A percentile compares a stretch with the other conserved stretches of the same genome.
Evolutionary conservation across 2,797 vertebrate genomes (phyloP).

Genomic region (Telmatherina bonti): DNA sequence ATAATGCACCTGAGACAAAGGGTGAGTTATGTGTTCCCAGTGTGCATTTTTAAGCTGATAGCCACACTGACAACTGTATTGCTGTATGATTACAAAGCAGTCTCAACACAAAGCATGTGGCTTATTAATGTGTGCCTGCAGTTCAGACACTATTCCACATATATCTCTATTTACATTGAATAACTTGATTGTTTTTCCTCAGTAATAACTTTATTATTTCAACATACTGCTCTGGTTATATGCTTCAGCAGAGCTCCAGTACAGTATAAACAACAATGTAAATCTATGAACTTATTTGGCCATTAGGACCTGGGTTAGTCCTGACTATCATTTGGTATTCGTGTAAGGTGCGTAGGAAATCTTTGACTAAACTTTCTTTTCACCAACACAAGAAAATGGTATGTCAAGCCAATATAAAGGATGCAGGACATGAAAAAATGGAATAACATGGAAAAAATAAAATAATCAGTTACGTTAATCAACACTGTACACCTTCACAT

Average conservation of each 20-base stretch:
- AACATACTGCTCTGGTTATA: slow-evolving; percentile 11
- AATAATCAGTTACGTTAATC: slow-evolving; percentile 23
- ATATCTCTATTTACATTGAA: slow-evolving; percentile 52
- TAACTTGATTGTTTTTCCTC: slow-evolving; percentile 14
- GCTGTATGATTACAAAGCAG: slow-evolving; percentile 33
- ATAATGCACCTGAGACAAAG: slow-evolving; percentile 53
- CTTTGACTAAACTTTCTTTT: slow-evolving; percentile 46
- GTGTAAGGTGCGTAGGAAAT: slow-evolving; percentile 74
- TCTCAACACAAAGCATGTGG: slow-evolving; percentile 8
- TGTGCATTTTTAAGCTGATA: slow-evolving; percentile 19
- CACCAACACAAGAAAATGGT: slow-evolving; percentile 19
- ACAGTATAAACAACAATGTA: slow-evolving; percentile 14
- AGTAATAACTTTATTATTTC: slow-evolving; percentile 23
- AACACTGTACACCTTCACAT: slow-evolving; percentile 61
- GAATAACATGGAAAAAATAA: slow-evolving; percentile 10
- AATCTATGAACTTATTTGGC: slow-evolving; percentile 20
- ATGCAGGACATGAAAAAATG: slow-evolving; percentile 3
- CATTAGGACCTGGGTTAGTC: slow-evolving; percentile 13
- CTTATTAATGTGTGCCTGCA: slow-evolving; percentile 19
- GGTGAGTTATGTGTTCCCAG: slow-evolving; percentile 33
- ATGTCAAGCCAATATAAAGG: slow-evolving; percentile 23
- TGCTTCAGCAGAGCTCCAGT: slow-evolving; percentile 16
- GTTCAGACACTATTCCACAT: slow-evolving; percentile 38
- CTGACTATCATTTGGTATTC: slow-evolving; percentile 66
- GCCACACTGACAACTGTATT: slow-evolving; percentile 28